Evolutionary conservation across 2,888 invertebrate species (phyloP), one percentile per base, ranked within the genome.

Genomic region (Unio pictorum): DNA sequence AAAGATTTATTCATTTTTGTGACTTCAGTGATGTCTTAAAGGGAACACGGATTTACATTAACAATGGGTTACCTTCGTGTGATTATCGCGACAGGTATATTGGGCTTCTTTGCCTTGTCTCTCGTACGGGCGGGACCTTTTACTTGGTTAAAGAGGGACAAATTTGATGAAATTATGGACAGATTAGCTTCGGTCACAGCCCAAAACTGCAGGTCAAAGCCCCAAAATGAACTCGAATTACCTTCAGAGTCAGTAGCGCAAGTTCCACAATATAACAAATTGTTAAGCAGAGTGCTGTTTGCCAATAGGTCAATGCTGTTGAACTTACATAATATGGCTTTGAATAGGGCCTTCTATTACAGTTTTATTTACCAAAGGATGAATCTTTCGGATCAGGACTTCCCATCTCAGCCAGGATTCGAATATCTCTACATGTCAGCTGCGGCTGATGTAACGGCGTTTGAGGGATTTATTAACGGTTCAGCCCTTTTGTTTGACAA

Each of bases 351-450:
- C 1, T 98, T 97, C 90, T 98, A 96, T 90, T 89, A 80, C 72
- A 87, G 84, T 73, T 86, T 84, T 68, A 83, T 87, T 61, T 85
- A 82, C 64, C 87, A 86, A 66, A 77, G 81, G 66, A 78, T 86
- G 64, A 88, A 86, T 73, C 76, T 81, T 26, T 80, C 86, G 1
- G 79, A 61, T 23, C 45, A 45, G 45, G 79, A 81, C 62, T 81
- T 81, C 59, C 67, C 72, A 63, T 96, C 96, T 82, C 98, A 98
- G 91, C 98, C 98, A 0, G 98, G 98, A 67, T 96, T 99, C 94
- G 96, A 98, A 96, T 98, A 98, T 88, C 97, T 97, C 87, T 97
- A 97, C 88, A 91, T 98, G 61, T 97, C 98, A 0, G 95, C 96
- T 0, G 95, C 97, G 0, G 97, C 99, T 0, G 98, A 99, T 89